phyloP scores from a whole-genome alignment of 2,888 invertebrate species.

The Cordilura impudica region DNA sequence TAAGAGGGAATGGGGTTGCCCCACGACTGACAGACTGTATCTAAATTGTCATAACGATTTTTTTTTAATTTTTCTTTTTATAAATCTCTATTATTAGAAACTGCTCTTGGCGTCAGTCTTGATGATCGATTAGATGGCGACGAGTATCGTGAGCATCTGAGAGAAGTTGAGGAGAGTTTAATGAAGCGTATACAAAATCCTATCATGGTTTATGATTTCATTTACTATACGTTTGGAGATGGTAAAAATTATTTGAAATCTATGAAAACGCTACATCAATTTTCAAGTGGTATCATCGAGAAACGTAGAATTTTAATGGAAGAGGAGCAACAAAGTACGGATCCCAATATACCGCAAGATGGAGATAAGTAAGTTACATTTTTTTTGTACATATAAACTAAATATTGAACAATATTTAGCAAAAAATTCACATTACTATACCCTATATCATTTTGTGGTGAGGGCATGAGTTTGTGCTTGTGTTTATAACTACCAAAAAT shows the following conservation, averaged over 20 bases:
- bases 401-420: too few relatives aligned
- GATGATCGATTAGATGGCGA: conserved; percentile 68
- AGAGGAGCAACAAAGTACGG: conserved; percentile 44
- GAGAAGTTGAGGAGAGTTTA: conserved; percentile 65
- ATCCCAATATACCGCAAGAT: conserved; percentile 50
- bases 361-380: conserved; percentile 63
- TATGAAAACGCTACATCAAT: conserved; percentile 67
- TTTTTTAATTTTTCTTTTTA: too few relatives aligned
- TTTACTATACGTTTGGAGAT: conserved; percentile 65
- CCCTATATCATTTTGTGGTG: too few relatives aligned
- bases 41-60: too few relatives aligned
- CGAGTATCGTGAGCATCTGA: conserved; percentile 67
- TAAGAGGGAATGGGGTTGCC: too few relatives aligned
- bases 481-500: too few relatives aligned
- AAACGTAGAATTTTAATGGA: conserved; percentile 67
- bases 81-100: conserved; percentile 63
- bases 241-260: conserved; percentile 61
- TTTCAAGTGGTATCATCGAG: conserved; percentile 72
- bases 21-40: too few relatives aligned
- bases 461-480: too few relatives aligned
- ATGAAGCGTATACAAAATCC: conserved; percentile 69
- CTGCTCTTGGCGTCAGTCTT: conserved; percentile 69
- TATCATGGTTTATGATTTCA: conserved; percentile 57
- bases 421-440: too few relatives aligned
- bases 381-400: background rate